Evolutionary conservation across 2,888 invertebrate species (phyloP).

Genomic region (Athalia rosae): DNA sequence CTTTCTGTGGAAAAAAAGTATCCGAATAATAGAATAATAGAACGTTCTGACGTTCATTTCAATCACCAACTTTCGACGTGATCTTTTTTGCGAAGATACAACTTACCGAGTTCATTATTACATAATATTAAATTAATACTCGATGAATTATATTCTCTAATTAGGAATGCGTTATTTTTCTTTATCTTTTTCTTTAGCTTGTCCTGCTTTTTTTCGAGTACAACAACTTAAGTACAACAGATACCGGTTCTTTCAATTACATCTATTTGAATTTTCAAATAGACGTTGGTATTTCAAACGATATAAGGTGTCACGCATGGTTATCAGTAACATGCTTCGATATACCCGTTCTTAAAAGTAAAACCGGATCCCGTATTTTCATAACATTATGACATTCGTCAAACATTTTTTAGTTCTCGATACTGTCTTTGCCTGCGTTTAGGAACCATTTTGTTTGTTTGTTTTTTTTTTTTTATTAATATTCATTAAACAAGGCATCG

Average conservation of each 20-base stretch:
- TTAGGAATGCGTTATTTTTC: conserved; percentile 30
- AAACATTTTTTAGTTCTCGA: no score
- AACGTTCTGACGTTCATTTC: no score
- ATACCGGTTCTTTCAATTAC: conserved; percentile 8
- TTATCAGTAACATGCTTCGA: conserved; percentile 27
- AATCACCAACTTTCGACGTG: no score
- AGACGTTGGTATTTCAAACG: background rate
- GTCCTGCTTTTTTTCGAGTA: background rate
- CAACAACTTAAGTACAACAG: conserved; percentile 33
- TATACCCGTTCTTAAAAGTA: background rate
- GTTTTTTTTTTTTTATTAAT: background rate
- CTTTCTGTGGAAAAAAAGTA: no score
- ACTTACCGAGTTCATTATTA: conserved; percentile 1
- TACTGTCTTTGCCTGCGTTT: conserved; percentile 38
- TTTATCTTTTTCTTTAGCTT: background rate
- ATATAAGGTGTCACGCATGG: conserved; percentile 8
- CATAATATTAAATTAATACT: background rate
- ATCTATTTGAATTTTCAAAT: background rate
- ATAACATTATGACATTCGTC: no score
- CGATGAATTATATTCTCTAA: conserved; percentile 17
- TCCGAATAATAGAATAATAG: no score
- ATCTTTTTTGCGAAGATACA: no score
- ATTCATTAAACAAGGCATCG: conserved; percentile 11
- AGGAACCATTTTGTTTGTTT: conserved; percentile 38
- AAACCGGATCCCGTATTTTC: conserved; percentile 2